phyloP scores from a whole-genome alignment of 2,113 vertebrate species.

The Patagioenas fasciata region DNA sequence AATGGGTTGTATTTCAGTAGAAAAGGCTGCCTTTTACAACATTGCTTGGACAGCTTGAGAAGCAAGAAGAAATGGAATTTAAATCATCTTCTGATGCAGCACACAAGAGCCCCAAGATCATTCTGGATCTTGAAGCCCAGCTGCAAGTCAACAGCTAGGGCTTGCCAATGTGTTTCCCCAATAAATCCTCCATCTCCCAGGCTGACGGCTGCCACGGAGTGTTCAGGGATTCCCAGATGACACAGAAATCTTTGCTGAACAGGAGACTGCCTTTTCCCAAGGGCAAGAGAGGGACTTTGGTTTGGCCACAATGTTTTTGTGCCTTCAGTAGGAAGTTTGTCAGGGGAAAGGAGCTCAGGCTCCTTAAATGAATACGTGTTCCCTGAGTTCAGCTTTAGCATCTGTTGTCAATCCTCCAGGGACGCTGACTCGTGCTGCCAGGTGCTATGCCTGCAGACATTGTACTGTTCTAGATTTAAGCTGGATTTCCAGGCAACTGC shows the following conservation, averaged over 20 bases:
- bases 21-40: neutral
- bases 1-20: neutral
- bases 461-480: neutral
- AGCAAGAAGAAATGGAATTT: neutral
- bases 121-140: neutral
- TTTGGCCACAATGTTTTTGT: neutral
- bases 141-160: neutral
- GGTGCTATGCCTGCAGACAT: conserved; percentile 23
- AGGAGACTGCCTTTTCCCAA: neutral
- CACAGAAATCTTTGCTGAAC: neutral
- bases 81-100: neutral
- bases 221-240: neutral
- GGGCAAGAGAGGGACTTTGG: neutral
- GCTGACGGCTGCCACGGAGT: rapidly evolving
- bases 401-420: neutral
- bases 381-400: neutral
- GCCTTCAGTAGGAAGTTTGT: neutral
- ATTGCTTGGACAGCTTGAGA: neutral
- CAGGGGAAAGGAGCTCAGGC: neutral
- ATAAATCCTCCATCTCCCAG: neutral
- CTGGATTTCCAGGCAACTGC: conserved; percentile 12
- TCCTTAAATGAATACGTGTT: neutral
- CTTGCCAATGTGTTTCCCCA: neutral
- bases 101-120: neutral
- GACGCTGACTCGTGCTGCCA: neutral